Conservation (phyloP, 1,140 invertebrate genomes). For the Ceratosolen fusciceps region DNA sequence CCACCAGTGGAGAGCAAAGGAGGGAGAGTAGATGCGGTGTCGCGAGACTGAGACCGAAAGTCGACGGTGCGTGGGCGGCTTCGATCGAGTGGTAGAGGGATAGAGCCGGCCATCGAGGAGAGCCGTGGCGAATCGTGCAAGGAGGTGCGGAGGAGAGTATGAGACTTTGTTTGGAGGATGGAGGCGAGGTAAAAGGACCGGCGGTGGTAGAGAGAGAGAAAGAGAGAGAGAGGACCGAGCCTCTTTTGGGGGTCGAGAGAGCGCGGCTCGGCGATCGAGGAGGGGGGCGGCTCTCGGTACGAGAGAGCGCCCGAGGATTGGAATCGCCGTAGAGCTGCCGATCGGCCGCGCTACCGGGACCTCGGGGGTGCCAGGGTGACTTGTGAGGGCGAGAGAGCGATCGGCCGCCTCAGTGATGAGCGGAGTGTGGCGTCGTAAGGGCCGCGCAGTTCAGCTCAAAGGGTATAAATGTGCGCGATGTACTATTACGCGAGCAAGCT, state of each 20-base stretch:
- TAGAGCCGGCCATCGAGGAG: not conserved
- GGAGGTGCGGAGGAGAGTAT: too few relatives aligned
- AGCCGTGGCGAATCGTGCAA: not conserved
- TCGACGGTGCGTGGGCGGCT: too few relatives aligned
- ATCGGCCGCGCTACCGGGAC: not conserved
- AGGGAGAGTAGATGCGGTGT: too few relatives aligned
- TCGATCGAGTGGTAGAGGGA: too few relatives aligned
- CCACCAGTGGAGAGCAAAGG: too few relatives aligned
- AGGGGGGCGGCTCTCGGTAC: too few relatives aligned
- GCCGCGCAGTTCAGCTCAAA: conserved; percentile 66
- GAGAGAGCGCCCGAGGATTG: not conserved
- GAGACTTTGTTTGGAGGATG: too few relatives aligned
- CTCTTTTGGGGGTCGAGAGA: not conserved
- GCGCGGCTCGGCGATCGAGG: too few relatives aligned
- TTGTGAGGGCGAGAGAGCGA: conserved; percentile 50
- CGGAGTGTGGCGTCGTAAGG: conserved; percentile 66
- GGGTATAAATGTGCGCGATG: conserved; percentile 72
- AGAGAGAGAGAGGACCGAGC: not conserved
- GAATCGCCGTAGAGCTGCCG: not conserved
- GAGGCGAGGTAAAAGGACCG: not conserved
- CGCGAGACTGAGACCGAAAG: too few relatives aligned
- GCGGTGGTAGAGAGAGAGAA: not conserved
- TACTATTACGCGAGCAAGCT: conserved; percentile 72
- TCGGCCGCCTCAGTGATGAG: conserved; percentile 69
- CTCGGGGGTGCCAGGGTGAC: not conserved